Evolutionary conservation across 2,113 vertebrate species (phyloP), one percentile per base, ranked within the genome.

Genomic region (Amphilophus citrinellus): DNA sequence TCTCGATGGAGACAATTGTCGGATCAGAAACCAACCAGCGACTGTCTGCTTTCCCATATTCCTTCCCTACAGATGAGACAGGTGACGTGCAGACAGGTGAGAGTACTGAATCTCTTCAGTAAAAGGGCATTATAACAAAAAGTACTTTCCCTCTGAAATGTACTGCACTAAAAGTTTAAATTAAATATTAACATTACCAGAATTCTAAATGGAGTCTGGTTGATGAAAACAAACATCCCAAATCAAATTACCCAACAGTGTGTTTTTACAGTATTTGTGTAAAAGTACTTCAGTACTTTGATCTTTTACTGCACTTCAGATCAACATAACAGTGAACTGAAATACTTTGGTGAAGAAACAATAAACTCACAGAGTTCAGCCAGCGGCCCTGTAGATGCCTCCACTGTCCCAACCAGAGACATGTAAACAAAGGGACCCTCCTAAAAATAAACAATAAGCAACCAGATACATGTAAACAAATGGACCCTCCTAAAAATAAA

Each of bases 1-100:
- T 90, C 89, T 97, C 96, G 68, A 97, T 20, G n/a, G 96, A 96
- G 8, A 97, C 93, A 6, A 97, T 94, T 0, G 91, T 96, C 1
- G 97, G 95, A 66, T 91, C 92, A 24, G 94, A 95, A 88, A 95
- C 61, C 44, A 96, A 89, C 95, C 96, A 97, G 10, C 96, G 96
- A 13, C 89, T 61, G 80, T 97, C 97, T 3, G 97, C 97, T 92
- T 95, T 97, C 27, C 97, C 93, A 65, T 97, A 97, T 89, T 97
- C 97, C 83, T 96, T 97, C 97, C 97, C 97, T 97, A 80, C 32
- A 65, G 61, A 57, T 30, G 47, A 63, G 30, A 83, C 17, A 35
- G 37, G 37, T 39, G 37, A 39, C 6, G 37, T 6, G 6, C 32
- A 35, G 32, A 35, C 17, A 35, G 10, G 50, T 47, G 15, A 9